A percentile compares a stretch with the other conserved stretches of the same genome.
phyloP scores from a whole-genome alignment of 2,888 invertebrate genomes.

The Trissolcus japonicus region DNA sequence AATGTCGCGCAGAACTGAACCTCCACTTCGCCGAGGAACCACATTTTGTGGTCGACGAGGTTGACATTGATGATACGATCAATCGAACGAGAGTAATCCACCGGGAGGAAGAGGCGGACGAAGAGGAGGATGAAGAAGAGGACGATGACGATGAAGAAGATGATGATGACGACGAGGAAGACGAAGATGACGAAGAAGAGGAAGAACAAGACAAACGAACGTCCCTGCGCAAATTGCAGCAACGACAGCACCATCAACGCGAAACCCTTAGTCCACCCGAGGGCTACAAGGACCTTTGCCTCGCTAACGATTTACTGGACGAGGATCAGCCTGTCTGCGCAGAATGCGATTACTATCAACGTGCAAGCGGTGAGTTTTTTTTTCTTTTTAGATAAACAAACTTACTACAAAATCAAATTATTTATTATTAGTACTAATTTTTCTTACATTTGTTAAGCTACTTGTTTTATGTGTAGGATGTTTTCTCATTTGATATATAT shows the following conservation, averaged over 20 bases:
- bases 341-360: slow-evolving; percentile 80
- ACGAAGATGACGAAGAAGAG: slow-evolving; percentile 52
- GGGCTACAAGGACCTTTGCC: slow-evolving; percentile 91
- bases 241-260: slow-evolving; percentile 74
- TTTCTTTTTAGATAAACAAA: neutral
- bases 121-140: slow-evolving; percentile 55
- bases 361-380: slow-evolving; percentile 76
- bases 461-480: neutral
- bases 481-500: no score
- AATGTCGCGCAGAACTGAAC: slow-evolving; percentile 73
- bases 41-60: slow-evolving; percentile 59
- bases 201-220: slow-evolving; percentile 52
- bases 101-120: slow-evolving; percentile 51
- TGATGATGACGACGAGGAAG: slow-evolving; percentile 54
- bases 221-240: slow-evolving; percentile 51
- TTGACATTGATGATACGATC: slow-evolving; percentile 62
- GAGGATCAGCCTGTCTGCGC: slow-evolving; percentile 77
- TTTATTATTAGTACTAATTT: neutral
- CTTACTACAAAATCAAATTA: no score
- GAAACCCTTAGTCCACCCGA: slow-evolving; percentile 93
- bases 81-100: slow-evolving; percentile 49
- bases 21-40: slow-evolving; percentile 73
- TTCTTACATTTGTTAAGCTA: neutral
- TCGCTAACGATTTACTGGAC: slow-evolving; percentile 63
- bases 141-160: slow-evolving; percentile 54